Conservation (phyloP, 2,888 invertebrate genomes). For the Agrochola macilenta region DNA sequence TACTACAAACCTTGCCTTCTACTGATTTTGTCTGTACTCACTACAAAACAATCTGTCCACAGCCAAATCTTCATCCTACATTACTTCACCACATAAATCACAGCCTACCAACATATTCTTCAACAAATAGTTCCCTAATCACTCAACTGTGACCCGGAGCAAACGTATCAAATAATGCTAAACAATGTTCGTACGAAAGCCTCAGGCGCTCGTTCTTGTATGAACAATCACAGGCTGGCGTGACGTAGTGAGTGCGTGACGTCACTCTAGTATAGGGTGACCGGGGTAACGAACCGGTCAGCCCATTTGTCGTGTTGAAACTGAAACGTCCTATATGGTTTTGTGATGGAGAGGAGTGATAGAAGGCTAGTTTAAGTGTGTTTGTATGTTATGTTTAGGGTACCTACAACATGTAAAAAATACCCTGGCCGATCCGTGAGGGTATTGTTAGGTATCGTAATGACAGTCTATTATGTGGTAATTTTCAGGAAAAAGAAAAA, state of each 20-base stretch:
- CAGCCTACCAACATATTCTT: conserved; percentile 1
- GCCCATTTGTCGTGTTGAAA: conserved; percentile 33
- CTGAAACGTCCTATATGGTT: conserved; percentile 21
- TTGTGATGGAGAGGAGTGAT: not conserved
- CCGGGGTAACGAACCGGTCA: conserved; percentile 49
- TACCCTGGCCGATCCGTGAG: too few relatives aligned
- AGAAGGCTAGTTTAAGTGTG: not conserved
- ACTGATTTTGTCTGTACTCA: too few relatives aligned
- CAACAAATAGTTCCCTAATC: conserved; percentile 17
- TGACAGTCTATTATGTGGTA: too few relatives aligned
- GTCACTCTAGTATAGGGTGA: not conserved
- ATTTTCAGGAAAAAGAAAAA: too few relatives aligned
- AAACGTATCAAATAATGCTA: conserved; percentile 47
- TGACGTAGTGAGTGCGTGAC: not conserved
- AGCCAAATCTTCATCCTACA: not conserved
- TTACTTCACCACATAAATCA: not conserved
- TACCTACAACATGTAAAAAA: too few relatives aligned
- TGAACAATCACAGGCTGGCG: conserved; percentile 20
- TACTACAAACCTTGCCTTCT: not conserved
- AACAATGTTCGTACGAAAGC: conserved; percentile 33
- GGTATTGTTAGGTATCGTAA: too few relatives aligned
- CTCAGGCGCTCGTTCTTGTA: conserved; percentile 12
- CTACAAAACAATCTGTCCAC: not conserved
- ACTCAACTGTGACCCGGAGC: conserved; percentile 13
- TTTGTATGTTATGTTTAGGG: not conserved